Evolutionary conservation across 2,888 invertebrate species (phyloP).

Genomic region (Drosophila algonquin): DNA sequence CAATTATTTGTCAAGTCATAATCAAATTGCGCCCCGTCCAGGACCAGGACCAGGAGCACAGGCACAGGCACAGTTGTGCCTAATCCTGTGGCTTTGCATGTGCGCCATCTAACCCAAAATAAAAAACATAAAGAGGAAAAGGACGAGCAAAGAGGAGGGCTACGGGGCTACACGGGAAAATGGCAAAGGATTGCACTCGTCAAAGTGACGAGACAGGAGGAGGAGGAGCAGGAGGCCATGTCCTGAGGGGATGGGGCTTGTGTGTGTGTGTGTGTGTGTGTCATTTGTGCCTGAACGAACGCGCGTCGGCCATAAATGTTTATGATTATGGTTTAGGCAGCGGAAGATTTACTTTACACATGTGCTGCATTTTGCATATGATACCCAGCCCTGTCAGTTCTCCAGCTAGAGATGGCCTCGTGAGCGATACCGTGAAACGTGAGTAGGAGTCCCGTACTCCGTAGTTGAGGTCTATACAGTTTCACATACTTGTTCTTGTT

Average conservation of each 20-base stretch:
- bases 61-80: constrained; percentile 65
- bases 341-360: constrained; percentile 77
- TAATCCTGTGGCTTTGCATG: constrained; percentile 77
- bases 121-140: constrained; percentile 23
- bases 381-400: constrained; percentile 31
- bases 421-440: neutral
- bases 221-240: neutral
- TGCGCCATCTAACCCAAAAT: constrained; percentile 13
- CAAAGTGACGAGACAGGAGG: constrained; percentile 62
- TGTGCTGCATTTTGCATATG: constrained; percentile 73
- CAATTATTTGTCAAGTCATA: constrained; percentile 81
- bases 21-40: constrained; percentile 67
- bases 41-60: constrained; percentile 21
- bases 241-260: neutral
- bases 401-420: constrained; percentile 50
- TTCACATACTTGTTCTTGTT: too few species aligned
- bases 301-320: constrained; percentile 83
- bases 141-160: constrained; percentile 8
- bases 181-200: constrained; percentile 74
- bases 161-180: neutral
- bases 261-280: constrained; percentile 20
- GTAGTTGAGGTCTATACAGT: too few species aligned
- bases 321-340: constrained; percentile 82
- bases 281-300: constrained; percentile 61
- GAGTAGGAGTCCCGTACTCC: too few species aligned